Base-by-base conservation (phyloP, 2,113 vertebrate species). In the Ctenomys sociabilis region DNA sequence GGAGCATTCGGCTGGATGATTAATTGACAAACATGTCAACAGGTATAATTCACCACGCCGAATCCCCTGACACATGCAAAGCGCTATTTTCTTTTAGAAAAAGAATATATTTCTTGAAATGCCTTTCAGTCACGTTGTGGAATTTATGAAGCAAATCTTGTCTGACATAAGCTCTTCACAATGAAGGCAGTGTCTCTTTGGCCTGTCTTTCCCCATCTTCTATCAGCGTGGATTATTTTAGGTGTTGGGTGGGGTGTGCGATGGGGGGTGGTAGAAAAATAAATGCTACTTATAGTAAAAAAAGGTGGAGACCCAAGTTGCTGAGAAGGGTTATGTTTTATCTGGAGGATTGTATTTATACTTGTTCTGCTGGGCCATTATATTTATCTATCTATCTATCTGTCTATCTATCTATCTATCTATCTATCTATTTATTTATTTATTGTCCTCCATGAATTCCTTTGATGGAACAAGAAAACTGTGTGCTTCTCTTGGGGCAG, bases 51-150 rank as follows among this genome's bases (percentile, higher is more conserved):
- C 93, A 90, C 68, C 45, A 52, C 19, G 17, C 28, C 0, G 1
- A 49, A 49, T 93, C 88, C 85, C 63, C 7, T 14, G 93, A 26
- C n/a, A 84, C 73, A 54, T 68, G 92, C 40, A 95, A 89, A 97
- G 59, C 52, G 52, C 82, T 16, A 43, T 66, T 68, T 94, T 95
- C 85, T 88, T 97, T 96, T 35, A 96, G 81, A 66, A 92, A 81
- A 81, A 86, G 59, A 52, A 70, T 72, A 2, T 66, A 43, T 81
- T 92, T 94, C 83, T 92, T 26, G 26, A 78, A 78, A 81, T 72
- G 72, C 49, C 52, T 91, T 95, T 75, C 82, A 92, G 87, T 95
- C 84, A 77, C 22, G 1, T 10, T 4, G 49, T 35, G 30, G 88
- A 40, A 72, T 95, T 73, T 93, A 63, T 22, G 37, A 91, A 84